A percentile compares a stretch with the other conserved stretches of the same genome.
Conservation (phyloP, 2,888 invertebrate species). For the Polydrusus tereticollis region DNA sequence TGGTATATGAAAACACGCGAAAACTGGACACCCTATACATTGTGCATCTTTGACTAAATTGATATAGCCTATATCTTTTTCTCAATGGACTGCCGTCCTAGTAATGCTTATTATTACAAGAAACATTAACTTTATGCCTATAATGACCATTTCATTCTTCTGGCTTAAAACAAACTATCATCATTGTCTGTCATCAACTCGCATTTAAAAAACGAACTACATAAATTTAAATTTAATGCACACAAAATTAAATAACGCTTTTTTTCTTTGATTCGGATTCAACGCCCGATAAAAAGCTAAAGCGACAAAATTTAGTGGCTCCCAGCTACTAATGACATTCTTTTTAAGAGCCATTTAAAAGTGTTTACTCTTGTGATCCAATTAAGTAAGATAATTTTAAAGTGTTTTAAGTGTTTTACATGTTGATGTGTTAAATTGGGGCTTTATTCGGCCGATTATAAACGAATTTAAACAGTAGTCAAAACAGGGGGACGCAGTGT, state of each 20-base stretch:
- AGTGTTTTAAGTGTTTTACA: conserved; percentile 51
- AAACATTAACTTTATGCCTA: too few relatives aligned
- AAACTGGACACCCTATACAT: too few relatives aligned
- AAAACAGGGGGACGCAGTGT: conserved; percentile 33
- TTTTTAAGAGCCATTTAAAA: conserved; percentile 50
- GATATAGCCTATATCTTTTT: too few relatives aligned
- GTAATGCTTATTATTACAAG: too few relatives aligned
- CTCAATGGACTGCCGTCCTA: too few relatives aligned
- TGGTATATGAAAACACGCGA: too few relatives aligned
- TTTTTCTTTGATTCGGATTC: not conserved
- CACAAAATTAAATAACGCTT: not conserved
- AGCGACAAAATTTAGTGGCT: conserved; percentile 17
- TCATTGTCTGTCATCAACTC: not conserved
- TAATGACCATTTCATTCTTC: not conserved
- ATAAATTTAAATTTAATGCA: not conserved
- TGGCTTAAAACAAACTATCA: not conserved
- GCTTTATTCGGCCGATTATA: conserved; percentile 36
- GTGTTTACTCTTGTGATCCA: conserved; percentile 47
- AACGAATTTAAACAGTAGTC: conserved; percentile 38
- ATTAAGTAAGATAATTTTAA: conserved; percentile 53
- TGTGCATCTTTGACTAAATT: too few relatives aligned
- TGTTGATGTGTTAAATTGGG: conserved; percentile 39
- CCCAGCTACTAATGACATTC: conserved; percentile 42
- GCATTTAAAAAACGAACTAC: not conserved
- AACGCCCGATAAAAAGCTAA: conserved; percentile 29